phyloP scores from a whole-genome alignment of 2,888 invertebrate species.

The Invenusta paracnida region DNA sequence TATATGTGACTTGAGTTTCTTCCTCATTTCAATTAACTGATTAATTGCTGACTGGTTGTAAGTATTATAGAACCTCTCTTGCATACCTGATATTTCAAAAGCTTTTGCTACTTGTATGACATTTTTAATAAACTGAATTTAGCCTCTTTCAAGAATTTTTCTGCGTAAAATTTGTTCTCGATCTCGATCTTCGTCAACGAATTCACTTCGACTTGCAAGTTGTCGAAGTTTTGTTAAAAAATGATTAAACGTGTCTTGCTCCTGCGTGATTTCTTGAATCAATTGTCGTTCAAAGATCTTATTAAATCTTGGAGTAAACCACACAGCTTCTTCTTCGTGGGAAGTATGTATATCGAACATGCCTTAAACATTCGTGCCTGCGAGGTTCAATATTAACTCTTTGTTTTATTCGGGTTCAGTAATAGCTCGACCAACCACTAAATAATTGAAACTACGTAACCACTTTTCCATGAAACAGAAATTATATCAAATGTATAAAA shows the following conservation, averaged over 20 bases:
- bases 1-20: not conserved
- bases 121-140: not conserved
- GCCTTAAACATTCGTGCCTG: conserved; percentile 8
- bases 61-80: not conserved
- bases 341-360: not conserved
- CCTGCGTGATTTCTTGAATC: not conserved
- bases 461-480: conserved; percentile 16
- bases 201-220: not conserved
- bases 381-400: conserved; percentile 1
- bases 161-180: not conserved
- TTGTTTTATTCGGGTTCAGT: conserved; percentile 16
- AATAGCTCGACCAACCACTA: conserved; percentile 1
- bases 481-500: not conserved
- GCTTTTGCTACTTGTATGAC: not conserved
- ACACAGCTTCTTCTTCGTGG: not conserved
- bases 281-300: conserved; percentile 1
- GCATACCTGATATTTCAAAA: conserved; percentile 2
- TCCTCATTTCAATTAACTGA: not conserved
- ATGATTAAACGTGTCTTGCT: not conserved
- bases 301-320: not conserved
- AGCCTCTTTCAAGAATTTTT: not conserved
- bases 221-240: not conserved
- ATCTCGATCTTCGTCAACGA: not conserved
- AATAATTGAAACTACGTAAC: not conserved
- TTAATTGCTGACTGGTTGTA: not conserved